These are phyloP conservation scores for Alloscopus bannaensis DNA, from an alignment of 2,888 invertebrate species.

Conservation along the genomic window DNA sequence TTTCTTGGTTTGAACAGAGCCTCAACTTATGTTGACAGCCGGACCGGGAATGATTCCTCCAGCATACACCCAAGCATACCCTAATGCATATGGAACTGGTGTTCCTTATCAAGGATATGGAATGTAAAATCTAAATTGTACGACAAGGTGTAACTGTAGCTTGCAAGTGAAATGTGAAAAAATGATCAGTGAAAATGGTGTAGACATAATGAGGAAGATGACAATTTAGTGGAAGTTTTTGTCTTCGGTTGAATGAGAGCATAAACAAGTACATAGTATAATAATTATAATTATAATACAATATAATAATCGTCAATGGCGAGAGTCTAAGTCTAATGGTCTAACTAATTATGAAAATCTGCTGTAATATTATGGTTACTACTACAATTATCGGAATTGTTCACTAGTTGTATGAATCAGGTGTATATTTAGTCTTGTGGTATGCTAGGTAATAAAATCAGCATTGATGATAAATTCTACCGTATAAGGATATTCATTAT, in stretches of 20 bases:
- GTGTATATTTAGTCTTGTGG: conserved; percentile 32
- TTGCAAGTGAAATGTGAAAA: conserved; percentile 22
- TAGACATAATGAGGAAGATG: conserved; percentile 1
- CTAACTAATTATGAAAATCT: conserved; percentile 29
- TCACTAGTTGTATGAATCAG: conserved; percentile 29
- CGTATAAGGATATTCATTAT: conserved; percentile 2
- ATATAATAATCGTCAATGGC: conserved; percentile 5
- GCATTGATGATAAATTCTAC: background rate
- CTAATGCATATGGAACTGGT: conserved; percentile 76
- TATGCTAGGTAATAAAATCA: conserved; percentile 11
- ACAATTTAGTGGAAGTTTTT: conserved; percentile 6
- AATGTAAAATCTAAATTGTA: conserved; percentile 76
- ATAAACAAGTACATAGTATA: no score
- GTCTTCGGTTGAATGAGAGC: conserved; percentile 27
- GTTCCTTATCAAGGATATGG: conserved; percentile 82
- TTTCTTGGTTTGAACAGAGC: conserved; percentile 80
- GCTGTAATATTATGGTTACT: conserved; percentile 38
- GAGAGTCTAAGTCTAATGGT: conserved; percentile 35
- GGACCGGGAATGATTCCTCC: conserved; percentile 87
- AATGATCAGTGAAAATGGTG: conserved; percentile 42
- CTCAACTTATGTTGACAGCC: conserved; percentile 98
- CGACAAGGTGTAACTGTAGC: background rate
- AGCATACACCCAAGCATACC: conserved; percentile 78
- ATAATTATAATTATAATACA: conserved; percentile 2
- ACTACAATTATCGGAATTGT: conserved; percentile 34